Evolutionary conservation across 2,113 vertebrate genomes (phyloP).

Genomic region (Ardeotis arabs): DNA sequence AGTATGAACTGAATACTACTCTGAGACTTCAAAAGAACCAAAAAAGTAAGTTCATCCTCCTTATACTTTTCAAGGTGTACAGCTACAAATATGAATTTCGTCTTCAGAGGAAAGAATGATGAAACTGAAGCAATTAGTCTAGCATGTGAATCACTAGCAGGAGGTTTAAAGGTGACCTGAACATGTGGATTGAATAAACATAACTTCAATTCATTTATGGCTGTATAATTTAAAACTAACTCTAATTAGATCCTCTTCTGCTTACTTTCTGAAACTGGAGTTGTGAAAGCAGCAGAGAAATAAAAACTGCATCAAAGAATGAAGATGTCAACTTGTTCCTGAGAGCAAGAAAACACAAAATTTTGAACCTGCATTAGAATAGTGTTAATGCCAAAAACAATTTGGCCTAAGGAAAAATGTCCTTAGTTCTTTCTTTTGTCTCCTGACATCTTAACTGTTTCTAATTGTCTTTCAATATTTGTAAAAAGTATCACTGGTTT

Average conservation of each 20-base stretch:
- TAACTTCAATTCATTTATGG: slow-evolving; percentile 14
- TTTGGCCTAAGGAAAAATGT: background rate
- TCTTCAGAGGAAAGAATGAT: slow-evolving; percentile 17
- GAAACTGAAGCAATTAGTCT: slow-evolving; percentile 31
- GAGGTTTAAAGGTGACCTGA: slow-evolving; percentile 46
- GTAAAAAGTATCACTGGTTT: background rate
- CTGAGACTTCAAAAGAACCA: background rate
- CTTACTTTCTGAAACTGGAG: slow-evolving; percentile 7
- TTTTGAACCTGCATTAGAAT: background rate
- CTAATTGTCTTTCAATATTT: background rate
- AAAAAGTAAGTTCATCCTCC: background rate
- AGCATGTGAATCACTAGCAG: background rate
- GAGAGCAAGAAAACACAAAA: background rate
- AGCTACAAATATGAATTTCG: background rate
- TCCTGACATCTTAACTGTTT: background rate
- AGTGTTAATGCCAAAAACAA: background rate
- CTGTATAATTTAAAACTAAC: slow-evolving; percentile 17
- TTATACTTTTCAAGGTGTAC: background rate
- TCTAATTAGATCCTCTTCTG: slow-evolving; percentile 42
- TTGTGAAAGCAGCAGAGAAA: background rate
- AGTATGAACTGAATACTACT: background rate
- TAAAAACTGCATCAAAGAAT: background rate
- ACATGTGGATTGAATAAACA: slow-evolving; percentile 42
- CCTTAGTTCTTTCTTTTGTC: background rate
- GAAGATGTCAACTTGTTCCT: background rate